Base-by-base conservation (phyloP, 2,888 invertebrate species). In the Agrotis exclamationis region DNA sequence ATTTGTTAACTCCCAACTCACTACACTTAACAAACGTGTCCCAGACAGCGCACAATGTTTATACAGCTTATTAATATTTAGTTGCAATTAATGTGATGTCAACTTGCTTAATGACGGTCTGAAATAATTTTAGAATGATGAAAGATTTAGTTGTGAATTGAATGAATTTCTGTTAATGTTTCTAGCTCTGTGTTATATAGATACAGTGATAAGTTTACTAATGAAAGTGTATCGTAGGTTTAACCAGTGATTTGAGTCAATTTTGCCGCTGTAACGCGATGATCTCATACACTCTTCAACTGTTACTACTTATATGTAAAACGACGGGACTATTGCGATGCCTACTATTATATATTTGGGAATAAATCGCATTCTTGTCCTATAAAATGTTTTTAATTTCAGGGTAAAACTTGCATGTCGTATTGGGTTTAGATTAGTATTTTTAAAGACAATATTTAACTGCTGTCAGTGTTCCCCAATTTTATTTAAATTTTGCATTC, bases 181-280 rank as follows among this genome's bases (percentile, higher is more conserved):
- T 88, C 82, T 88, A 87, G 82, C 82, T 86, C 87, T 90, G 88
- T 91, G 84, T 88, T 85, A 84, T 88, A 86, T 82, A 82, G 83
- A 86, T 86, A 86, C 88, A 88, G 88, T 86, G 86, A 85, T 90
- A 88, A 88, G 85, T 87, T 79, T 83, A 87, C 86, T 88, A 85
- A 87, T 88, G 83, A 83, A 88, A 84, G 82, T 89, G 87, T 91
- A 77, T 85, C 75, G 84, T 94, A 92, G 90, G 87, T 87, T 88
- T 88, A 90, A 92, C 88, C 90, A 92, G 93, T 94, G 93, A 91
- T 91, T 92, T 92, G 93, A 94, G 94, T 94, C 93, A 94, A 94
- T 93, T 94, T 91, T 92, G 87, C 89, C 89, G 92, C 93, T 90
- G 85, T 87, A 85, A 82, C 76, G 94, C 92, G 89, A 93, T 94